Conservation (phyloP, 53 echinoderm and acorn worm genomes). For the Temnopleurus reevesii region DNA sequence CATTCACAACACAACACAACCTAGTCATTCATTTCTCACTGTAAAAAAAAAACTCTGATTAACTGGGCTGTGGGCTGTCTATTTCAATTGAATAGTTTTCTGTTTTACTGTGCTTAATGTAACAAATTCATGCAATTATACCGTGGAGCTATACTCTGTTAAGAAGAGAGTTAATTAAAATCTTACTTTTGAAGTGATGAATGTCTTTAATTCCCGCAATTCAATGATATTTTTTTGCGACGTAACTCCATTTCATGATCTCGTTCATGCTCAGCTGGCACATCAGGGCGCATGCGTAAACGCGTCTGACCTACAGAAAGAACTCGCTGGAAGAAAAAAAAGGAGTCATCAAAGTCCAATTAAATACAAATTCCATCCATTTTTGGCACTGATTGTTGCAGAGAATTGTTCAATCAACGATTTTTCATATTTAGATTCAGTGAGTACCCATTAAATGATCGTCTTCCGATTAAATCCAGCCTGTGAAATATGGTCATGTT, state of each 20-base stretch:
- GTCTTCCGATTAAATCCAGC: background rate
- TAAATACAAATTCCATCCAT: too few species aligned
- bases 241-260: background rate
- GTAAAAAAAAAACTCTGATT: too few species aligned
- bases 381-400: background rate
- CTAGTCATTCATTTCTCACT: too few species aligned
- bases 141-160: background rate
- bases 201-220: background rate
- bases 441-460: background rate
- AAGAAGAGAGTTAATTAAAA: background rate
- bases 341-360: too few species aligned
- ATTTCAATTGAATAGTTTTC: too few species aligned
- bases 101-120: too few species aligned
- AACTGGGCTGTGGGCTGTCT: too few species aligned
- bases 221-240: background rate
- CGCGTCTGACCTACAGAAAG: background rate
- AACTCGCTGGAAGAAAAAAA: too few species aligned
- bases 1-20: too few species aligned
- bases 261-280: slow-evolving; percentile 1
- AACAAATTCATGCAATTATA: slow-evolving; percentile 5
- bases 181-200: background rate
- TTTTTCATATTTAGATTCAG: background rate
- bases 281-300: background rate
- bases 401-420: too few species aligned
- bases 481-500: background rate